Conservation (phyloP, 2,888 invertebrate species). For the Aethes cnicana region DNA sequence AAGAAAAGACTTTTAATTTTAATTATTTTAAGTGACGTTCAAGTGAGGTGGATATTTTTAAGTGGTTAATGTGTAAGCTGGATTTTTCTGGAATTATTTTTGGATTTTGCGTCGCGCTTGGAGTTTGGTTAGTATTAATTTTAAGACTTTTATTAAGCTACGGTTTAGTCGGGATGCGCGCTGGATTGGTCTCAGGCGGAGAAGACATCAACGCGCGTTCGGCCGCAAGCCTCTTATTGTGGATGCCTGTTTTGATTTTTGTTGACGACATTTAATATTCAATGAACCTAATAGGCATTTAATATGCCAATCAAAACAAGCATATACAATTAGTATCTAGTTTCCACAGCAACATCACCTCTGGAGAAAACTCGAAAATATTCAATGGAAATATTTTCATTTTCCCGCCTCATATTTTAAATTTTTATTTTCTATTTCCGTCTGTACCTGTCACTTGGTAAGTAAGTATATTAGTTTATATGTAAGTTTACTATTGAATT, state of each 20-base stretch:
- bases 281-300: neutral
- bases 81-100: constrained; percentile 25
- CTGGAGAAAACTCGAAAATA: too few relatives aligned
- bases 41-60: constrained; percentile 70
- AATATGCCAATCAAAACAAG: neutral
- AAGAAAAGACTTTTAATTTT: constrained; percentile 78
- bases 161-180: constrained; percentile 8
- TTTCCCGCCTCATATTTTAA: too few relatives aligned
- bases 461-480: neutral
- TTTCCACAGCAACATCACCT: too few relatives aligned
- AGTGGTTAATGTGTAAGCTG: constrained; percentile 62
- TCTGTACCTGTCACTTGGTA: neutral
- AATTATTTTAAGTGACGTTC: constrained; percentile 60
- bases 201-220: constrained; percentile 77
- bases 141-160: constrained; percentile 16
- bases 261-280: constrained; percentile 2
- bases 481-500: neutral
- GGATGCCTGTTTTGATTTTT: constrained; percentile 13
- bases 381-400: too few relatives aligned
- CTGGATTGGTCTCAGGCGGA: constrained; percentile 36
- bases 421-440: too few relatives aligned
- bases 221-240: constrained; percentile 18
- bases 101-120: constrained; percentile 58
- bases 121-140: constrained; percentile 62
- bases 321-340: constrained; percentile 3